These are phyloP conservation scores for Acronicta aceris DNA, from an alignment of 2,888 invertebrate genomes.

Conservation along the genomic window DNA sequence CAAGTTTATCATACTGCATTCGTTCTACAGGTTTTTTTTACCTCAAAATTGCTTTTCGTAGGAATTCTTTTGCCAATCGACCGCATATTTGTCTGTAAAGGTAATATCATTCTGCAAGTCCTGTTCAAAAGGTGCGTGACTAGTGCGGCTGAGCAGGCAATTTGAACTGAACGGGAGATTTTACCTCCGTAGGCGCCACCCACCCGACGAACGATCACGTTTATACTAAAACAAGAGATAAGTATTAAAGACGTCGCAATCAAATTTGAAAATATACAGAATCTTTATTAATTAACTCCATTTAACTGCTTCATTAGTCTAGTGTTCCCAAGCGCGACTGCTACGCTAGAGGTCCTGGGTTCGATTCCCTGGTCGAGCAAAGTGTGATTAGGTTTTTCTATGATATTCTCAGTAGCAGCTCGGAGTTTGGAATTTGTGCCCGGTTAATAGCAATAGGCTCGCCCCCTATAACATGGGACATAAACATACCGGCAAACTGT, in stretches of 20 bases:
- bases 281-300: no score
- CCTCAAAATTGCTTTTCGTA: slow-evolving; percentile 85
- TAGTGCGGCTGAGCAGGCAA: slow-evolving; percentile 71
- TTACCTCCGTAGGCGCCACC: slow-evolving; percentile 92
- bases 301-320: no score
- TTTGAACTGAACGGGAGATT: slow-evolving; percentile 88
- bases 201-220: slow-evolving; percentile 84
- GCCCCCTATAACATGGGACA: no score
- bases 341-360: no score
- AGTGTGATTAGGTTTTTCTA: no score
- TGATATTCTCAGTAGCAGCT: no score
- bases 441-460: no score
- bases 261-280: no score
- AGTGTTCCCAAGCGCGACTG: no score
- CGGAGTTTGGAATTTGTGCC: no score
- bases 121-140: slow-evolving; percentile 89
- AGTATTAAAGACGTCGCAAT: neutral
- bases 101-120: slow-evolving; percentile 91
- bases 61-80: slow-evolving; percentile 89
- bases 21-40: slow-evolving; percentile 54
- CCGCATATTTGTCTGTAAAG: slow-evolving; percentile 90
- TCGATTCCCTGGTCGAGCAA: no score
- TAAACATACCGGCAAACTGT: no score
- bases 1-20: neutral
- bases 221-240: slow-evolving; percentile 86